Percentiles rank a stretch among this genome's conserved stretches.
phyloP scores from a whole-genome alignment of 2,797 vertebrate species.

The Novumbra hubbsi region DNA sequence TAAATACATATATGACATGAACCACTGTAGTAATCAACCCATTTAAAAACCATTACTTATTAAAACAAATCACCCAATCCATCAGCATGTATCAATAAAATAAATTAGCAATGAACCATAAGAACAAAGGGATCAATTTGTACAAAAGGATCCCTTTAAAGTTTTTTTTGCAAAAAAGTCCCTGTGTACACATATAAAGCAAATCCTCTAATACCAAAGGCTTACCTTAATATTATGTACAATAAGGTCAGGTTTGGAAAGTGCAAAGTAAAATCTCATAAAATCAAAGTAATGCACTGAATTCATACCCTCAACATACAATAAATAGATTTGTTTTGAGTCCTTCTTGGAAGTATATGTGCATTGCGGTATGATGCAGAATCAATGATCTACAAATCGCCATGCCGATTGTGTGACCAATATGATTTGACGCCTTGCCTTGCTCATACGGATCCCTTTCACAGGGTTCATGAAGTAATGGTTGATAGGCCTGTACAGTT shows the following conservation, averaged over 20 bases:
- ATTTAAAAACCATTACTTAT: constrained; percentile 7
- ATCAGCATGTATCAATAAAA: background rate
- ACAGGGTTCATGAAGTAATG: background rate
- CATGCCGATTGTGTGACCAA: background rate
- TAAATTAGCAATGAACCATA: background rate
- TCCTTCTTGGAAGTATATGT: constrained; percentile 25
- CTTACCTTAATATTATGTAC: constrained; percentile 18
- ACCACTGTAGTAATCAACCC: constrained; percentile 22
- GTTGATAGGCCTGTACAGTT: constrained; percentile 26
- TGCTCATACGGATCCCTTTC: background rate
- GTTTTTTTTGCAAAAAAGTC: background rate
- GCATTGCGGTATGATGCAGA: background rate
- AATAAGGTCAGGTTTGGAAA: constrained; percentile 45
- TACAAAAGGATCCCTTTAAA: background rate
- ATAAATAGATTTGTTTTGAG: constrained; percentile 51
- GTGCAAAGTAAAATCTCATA: constrained; percentile 62
- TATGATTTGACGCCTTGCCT: background rate
- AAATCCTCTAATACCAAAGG: constrained; percentile 13
- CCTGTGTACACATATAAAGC: constrained; percentile 17
- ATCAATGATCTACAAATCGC: constrained; percentile 24
- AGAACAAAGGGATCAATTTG: constrained; percentile 18
- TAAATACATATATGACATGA: background rate
- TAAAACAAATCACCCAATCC: constrained; percentile 5
- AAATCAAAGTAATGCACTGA: constrained; percentile 33
- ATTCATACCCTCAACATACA: constrained; percentile 43